Conservation (phyloP, 2,797 vertebrate species). For the Thalassophryne amazonica region DNA sequence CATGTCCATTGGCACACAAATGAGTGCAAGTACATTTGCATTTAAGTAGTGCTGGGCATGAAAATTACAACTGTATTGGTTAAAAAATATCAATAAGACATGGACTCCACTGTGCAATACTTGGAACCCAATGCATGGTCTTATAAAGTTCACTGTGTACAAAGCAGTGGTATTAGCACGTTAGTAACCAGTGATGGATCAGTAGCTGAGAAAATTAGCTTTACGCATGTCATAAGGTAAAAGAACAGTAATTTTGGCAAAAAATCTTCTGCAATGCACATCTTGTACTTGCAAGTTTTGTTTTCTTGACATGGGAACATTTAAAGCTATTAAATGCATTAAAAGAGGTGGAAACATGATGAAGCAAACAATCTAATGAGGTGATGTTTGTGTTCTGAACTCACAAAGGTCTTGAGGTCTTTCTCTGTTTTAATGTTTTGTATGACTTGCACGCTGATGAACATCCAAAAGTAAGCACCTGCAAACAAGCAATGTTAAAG, state of each 20-base stretch:
- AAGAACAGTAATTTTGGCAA: neutral
- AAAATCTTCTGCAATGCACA: neutral
- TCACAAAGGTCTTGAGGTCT: constrained; percentile 49
- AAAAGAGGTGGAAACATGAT: neutral
- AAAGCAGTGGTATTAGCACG: no score
- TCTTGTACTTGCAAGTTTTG: neutral
- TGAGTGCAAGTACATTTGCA: no score
- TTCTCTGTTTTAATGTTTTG: neutral
- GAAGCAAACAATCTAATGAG: neutral
- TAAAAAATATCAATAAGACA: no score
- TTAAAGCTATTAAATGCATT: neutral
- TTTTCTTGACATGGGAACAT: constrained; percentile 5
- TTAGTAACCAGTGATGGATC: neutral
- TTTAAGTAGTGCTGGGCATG: no score
- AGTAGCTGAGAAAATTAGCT: neutral
- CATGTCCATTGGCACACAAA: no score
- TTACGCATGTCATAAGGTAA: neutral
- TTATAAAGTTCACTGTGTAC: no score
- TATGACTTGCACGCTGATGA: constrained; percentile 16
- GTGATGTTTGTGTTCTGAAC: neutral
- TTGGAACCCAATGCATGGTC: no score
- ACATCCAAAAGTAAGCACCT: constrained; percentile 70
- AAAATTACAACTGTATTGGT: no score
- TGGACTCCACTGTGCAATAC: no score
- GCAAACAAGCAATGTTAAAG: neutral